These are phyloP conservation scores for Halictus quadricinctus DNA, from an alignment of 2,888 invertebrate species.

Conservation along the genomic window DNA sequence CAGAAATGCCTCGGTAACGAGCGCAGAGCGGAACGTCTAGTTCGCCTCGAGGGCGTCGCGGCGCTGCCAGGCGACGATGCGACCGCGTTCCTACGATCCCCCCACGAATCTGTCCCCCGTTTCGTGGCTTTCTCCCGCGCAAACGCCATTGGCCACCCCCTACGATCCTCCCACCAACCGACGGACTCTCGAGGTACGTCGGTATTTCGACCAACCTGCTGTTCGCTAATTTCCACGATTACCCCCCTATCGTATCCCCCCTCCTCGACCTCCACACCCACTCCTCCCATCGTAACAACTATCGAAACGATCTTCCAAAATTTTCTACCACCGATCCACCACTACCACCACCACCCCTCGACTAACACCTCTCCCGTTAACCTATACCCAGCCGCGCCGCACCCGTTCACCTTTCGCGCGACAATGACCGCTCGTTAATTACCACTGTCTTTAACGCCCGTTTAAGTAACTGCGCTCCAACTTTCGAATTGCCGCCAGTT, in stretches of 20 bases:
- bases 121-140: constrained; percentile 59
- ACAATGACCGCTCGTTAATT: constrained; percentile 4
- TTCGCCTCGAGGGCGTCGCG: constrained; percentile 72
- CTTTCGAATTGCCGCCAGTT: constrained; percentile 15
- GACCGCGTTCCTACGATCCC: constrained; percentile 65
- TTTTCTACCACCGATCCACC: constrained; percentile 13
- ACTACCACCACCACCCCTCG: not conserved
- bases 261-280: not conserved
- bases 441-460: constrained; percentile 13
- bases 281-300: constrained; percentile 10
- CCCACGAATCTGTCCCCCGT: constrained; percentile 56
- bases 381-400: not conserved
- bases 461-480: constrained; percentile 1
- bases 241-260: constrained; percentile 3
- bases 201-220: constrained; percentile 40
- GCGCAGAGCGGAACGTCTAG: constrained; percentile 61
- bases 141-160: constrained; percentile 57
- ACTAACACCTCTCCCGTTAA: not conserved
- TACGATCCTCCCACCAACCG: constrained; percentile 34
- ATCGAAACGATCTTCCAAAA: constrained; percentile 29
- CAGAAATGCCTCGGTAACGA: constrained; percentile 56
- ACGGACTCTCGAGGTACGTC: constrained; percentile 42
- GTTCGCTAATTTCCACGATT: constrained; percentile 49
- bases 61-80: constrained; percentile 75
- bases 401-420: not conserved